Base-by-base conservation (phyloP, 1,140 invertebrate species). In the Ephestia elutella region DNA sequence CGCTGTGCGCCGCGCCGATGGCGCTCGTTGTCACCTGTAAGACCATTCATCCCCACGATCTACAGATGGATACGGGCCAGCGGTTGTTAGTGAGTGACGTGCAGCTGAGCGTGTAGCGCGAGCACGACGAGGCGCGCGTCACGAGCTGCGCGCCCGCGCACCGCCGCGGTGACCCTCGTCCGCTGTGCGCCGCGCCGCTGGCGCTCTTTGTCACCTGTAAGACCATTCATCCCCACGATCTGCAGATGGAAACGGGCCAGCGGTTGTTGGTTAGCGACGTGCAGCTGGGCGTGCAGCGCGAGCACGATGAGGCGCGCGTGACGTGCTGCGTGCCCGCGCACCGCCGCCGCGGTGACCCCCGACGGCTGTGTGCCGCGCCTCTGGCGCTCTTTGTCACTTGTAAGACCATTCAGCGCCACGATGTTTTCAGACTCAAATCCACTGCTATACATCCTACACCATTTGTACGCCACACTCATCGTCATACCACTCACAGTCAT, bases 241-340 rank as follows among this genome's bases (percentile, higher is more conserved):
- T 25, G 21, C 60, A 85, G 84, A 75, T 70, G 62, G 81, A 85
- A 49, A 59, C 73, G 4, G 76, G 77, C 2, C 83, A 85, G 44
- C 71, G 78, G 21, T 63, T 86, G 48, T 60, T 84, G 30, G 73
- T 80, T 18, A 86, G 80, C 60, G 80, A 85, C 30, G 65, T 86
- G 11, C 63, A 76, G 44, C 59, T 86, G 57, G 65, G 32, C 11
- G 59, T 82, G 8, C 61, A 58, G 11, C 64, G 62, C 17, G 66
- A 75, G 50, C 63, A 79, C 67, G 82, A 87, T 65, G 85, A 85
- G 69, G 69, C 83, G 10, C 63, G 50, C 5, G 48, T 84, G 0
- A 79, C 76, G 0, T 87, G 85, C 61, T 87, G 85, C 57, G 80
- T 73, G 57, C 80, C 73, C 9, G 68, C 70, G 9, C 65, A 81